phyloP scores from a whole-genome alignment of 2,888 invertebrate genomes.

The Cantharis lateralis region DNA sequence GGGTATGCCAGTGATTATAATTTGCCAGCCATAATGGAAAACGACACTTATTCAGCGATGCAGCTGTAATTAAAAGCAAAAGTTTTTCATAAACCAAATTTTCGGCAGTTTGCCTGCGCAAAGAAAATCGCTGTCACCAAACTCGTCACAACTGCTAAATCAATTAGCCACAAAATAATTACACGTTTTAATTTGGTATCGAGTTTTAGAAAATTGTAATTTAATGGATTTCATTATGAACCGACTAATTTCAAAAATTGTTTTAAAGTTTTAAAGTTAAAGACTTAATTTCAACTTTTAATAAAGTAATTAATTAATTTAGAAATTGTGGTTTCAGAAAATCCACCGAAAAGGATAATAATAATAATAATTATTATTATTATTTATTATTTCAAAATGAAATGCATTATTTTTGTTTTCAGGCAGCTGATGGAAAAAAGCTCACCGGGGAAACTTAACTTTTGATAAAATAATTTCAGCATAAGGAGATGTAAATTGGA shows the following conservation, averaged over 20 bases:
- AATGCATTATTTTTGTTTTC: not conserved
- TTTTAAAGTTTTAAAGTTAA: not conserved
- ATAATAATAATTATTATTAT: too few species aligned
- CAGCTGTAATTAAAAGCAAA: slow-evolving; percentile 59
- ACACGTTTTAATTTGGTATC: not conserved
- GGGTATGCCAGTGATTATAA: slow-evolving; percentile 85
- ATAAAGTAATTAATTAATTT: not conserved
- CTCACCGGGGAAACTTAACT: not conserved
- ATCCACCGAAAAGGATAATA: too few species aligned
- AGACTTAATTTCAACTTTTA: not conserved
- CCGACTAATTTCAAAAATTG: not conserved
- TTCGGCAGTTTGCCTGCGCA: not conserved
- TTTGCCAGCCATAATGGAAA: slow-evolving; percentile 88
- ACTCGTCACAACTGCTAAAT: not conserved
- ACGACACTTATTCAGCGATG: slow-evolving; percentile 77
- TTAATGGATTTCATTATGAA: not conserved
- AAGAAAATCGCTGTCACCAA: not conserved
- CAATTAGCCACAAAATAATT: not conserved
- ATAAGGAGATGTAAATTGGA: not conserved
- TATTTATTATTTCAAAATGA: not conserved
- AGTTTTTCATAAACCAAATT: not conserved
- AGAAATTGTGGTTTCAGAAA: not conserved
- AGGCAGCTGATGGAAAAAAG: not conserved
- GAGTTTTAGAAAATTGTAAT: not conserved
- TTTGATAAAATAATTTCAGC: not conserved